Evolutionary conservation across 1,140 invertebrate species (phyloP).

Genomic region (Nylanderia fulva): DNA sequence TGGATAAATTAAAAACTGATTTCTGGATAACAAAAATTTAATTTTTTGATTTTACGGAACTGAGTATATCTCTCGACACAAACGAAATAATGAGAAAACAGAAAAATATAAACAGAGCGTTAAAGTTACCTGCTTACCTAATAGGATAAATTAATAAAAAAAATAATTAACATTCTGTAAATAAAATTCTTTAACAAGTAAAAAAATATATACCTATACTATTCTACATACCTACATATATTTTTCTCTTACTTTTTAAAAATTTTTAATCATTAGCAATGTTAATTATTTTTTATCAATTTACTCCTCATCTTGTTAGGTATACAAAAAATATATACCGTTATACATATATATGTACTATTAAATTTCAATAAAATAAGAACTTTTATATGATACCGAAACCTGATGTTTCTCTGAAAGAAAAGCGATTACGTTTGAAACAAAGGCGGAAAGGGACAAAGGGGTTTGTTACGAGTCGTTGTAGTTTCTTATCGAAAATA

Average conservation of each 20-base stretch:
- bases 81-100: background rate
- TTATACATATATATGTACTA: no score
- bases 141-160: background rate
- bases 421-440: background rate
- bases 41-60: background rate
- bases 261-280: no score
- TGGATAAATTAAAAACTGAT: background rate
- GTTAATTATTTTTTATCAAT: no score
- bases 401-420: background rate
- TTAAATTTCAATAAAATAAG: background rate
- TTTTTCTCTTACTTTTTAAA: no score
- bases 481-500: slow-evolving; percentile 11
- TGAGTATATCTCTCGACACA: background rate
- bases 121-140: background rate
- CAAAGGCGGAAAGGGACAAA: background rate
- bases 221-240: no score
- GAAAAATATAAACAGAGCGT: background rate
- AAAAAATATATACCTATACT: no score
- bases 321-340: no score
- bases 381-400: background rate
- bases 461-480: background rate
- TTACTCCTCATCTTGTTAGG: no score
- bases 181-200: background rate
- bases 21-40: background rate
- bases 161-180: background rate